These are phyloP conservation scores for Cygnus atratus DNA, from an alignment of 2,113 vertebrate genomes.

Conservation along the genomic window DNA sequence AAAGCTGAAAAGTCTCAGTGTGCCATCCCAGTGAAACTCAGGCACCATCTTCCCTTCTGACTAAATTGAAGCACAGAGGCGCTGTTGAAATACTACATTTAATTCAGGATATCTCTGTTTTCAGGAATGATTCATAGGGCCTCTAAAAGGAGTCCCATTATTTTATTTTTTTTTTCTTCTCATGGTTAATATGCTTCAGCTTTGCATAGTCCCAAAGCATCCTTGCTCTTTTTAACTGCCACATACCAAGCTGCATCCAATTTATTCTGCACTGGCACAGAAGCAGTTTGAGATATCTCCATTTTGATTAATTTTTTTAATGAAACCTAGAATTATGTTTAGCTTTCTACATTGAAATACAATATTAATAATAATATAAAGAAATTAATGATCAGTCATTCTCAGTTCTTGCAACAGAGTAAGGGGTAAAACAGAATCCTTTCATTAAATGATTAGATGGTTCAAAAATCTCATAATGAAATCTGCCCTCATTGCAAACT, in stretches of 20 bases:
- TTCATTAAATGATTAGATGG: neutral
- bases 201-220: neutral
- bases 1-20: neutral
- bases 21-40: neutral
- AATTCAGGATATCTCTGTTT: neutral
- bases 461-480: neutral
- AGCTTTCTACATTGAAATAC: neutral
- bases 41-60: neutral
- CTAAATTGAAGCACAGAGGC: neutral
- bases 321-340: neutral
- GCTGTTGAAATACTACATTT: neutral
- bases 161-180: neutral
- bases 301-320: neutral
- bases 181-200: neutral
- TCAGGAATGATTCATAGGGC: neutral
- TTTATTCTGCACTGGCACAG: neutral
- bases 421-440: neutral
- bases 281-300: neutral
- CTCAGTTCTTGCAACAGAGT: neutral
- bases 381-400: neutral
- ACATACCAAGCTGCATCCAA: neutral
- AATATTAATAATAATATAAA: neutral
- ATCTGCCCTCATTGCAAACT: neutral
- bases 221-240: neutral
- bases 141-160: neutral